Percentiles rank a stretch among this genome's conserved stretches.
Conservation (phyloP, 1,140 invertebrate genomes). For the Drosophila gunungcola region DNA sequence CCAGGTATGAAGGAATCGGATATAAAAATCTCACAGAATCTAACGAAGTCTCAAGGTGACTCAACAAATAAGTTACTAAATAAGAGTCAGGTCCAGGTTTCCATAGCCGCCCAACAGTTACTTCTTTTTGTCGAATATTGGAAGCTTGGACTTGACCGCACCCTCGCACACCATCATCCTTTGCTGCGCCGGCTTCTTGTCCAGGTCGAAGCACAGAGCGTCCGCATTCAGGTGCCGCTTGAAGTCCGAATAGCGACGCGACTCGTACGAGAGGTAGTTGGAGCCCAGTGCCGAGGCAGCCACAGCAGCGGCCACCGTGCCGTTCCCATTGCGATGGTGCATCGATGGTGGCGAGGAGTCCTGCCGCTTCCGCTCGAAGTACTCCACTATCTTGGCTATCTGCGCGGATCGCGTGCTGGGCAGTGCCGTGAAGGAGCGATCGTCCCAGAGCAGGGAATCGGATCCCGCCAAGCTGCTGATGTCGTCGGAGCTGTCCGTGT, state of each 20-base stretch:
- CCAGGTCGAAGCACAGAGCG: slow-evolving; percentile 80
- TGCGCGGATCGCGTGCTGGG: slow-evolving; percentile 87
- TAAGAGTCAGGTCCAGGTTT: slow-evolving; percentile 4
- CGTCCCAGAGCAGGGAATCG: slow-evolving; percentile 89
- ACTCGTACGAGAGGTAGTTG: slow-evolving; percentile 71
- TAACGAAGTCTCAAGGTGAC: slow-evolving; percentile 26
- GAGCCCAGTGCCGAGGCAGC: slow-evolving; percentile 71
- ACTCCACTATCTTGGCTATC: slow-evolving; percentile 94
- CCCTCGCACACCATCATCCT: slow-evolving; percentile 92
- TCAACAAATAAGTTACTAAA: slow-evolving; percentile 26
- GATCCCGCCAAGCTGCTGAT: slow-evolving; percentile 91
- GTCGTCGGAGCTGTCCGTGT: slow-evolving; percentile 94
- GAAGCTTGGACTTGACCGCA: slow-evolving; percentile 92
- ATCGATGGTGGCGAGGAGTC: slow-evolving; percentile 68
- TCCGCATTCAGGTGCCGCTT: slow-evolving; percentile 74
- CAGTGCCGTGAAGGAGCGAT: slow-evolving; percentile 86
- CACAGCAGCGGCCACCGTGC: slow-evolving; percentile 71
- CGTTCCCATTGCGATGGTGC: slow-evolving; percentile 70
- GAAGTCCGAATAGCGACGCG: slow-evolving; percentile 78
- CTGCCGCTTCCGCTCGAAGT: slow-evolving; percentile 92
- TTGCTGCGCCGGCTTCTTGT: slow-evolving; percentile 85
- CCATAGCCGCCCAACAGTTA: slow-evolving; percentile 60
- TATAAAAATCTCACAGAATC: slow-evolving; percentile 32
- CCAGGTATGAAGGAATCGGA: slow-evolving; percentile 23
- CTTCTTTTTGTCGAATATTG: slow-evolving; percentile 93